These are phyloP conservation scores for Glaucopsyche alexis DNA, from an alignment of 2,888 invertebrate genomes.

Conservation along the genomic window DNA sequence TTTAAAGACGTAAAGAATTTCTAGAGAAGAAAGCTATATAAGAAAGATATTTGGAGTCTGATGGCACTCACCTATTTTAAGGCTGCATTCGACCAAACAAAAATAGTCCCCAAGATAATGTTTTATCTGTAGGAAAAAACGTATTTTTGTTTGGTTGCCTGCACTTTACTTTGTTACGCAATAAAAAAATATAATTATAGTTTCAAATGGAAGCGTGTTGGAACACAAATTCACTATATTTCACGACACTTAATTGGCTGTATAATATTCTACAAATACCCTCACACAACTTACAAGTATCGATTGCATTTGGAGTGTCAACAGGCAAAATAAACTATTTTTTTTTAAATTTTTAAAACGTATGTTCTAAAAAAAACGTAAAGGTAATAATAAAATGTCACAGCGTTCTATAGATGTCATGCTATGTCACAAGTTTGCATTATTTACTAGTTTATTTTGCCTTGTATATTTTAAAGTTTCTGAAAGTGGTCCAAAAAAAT, in stretches of 20 bases:
- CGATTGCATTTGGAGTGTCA: neutral
- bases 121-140: neutral
- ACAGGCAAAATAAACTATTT: neutral
- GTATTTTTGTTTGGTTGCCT: neutral
- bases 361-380: neutral
- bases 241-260: slow-evolving; percentile 19
- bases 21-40: slow-evolving; percentile 29
- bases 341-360: no score
- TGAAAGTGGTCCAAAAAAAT: no score
- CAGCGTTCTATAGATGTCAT: neutral
- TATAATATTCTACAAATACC: slow-evolving; percentile 4
- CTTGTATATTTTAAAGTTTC: neutral
- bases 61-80: slow-evolving; percentile 26
- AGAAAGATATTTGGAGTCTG: slow-evolving; percentile 28
- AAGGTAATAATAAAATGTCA: neutral
- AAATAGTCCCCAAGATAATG: neutral
- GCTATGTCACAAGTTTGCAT: slow-evolving; percentile 5
- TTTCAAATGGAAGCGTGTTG: slow-evolving; percentile 27
- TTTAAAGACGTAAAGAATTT: slow-evolving; percentile 19
- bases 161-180: slow-evolving; percentile 19
- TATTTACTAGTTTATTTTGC: neutral
- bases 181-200: slow-evolving; percentile 29
- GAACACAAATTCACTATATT: slow-evolving; percentile 29
- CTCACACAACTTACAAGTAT: neutral
- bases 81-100: neutral